These are phyloP conservation scores for Platorchestia sp. DNA, from an alignment of 1,140 invertebrate species.

Conservation along the genomic window DNA sequence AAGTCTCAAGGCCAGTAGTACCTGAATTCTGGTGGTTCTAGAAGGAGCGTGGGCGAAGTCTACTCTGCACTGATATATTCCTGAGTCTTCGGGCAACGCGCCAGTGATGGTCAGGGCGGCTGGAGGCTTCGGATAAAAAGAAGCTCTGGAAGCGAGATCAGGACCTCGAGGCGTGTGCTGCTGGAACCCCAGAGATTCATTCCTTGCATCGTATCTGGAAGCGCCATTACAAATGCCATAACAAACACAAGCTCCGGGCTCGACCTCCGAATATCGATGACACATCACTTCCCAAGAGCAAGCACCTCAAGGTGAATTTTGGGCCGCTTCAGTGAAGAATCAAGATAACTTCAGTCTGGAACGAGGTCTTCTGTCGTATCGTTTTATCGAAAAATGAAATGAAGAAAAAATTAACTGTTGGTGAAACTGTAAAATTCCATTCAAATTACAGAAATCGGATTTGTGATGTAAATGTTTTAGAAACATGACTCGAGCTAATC, in stretches of 20 bases:
- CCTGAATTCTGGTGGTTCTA: constrained; percentile 57
- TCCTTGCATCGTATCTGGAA: constrained; percentile 57
- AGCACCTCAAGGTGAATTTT: not conserved
- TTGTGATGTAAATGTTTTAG: not conserved
- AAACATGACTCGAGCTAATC: not conserved
- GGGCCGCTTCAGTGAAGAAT: not conserved
- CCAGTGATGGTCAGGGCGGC: constrained; percentile 46
- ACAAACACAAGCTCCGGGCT: not conserved
- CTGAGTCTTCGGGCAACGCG: constrained; percentile 13
- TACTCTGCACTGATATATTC: constrained; percentile 56
- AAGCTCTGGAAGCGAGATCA: constrained; percentile 33
- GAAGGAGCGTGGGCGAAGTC: constrained; percentile 56
- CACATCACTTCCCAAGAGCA: not conserved
- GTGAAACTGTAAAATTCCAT: no score
- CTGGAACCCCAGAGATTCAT: constrained; percentile 54
- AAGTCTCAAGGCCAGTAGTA: no score
- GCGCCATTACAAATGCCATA: constrained; percentile 12
- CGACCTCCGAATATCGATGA: not conserved
- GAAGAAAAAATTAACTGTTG: no score
- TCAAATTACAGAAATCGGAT: no score
- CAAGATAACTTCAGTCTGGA: not conserved
- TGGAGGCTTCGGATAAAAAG: constrained; percentile 56
- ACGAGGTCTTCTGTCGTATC: not conserved
- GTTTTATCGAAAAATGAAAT: not conserved
- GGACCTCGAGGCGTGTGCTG: constrained; percentile 58